A percentile compares a stretch with the other conserved stretches of the same genome.
Evolutionary conservation across 2,797 vertebrate species (phyloP).

Genomic region (Melanotaenia trifasciata): DNA sequence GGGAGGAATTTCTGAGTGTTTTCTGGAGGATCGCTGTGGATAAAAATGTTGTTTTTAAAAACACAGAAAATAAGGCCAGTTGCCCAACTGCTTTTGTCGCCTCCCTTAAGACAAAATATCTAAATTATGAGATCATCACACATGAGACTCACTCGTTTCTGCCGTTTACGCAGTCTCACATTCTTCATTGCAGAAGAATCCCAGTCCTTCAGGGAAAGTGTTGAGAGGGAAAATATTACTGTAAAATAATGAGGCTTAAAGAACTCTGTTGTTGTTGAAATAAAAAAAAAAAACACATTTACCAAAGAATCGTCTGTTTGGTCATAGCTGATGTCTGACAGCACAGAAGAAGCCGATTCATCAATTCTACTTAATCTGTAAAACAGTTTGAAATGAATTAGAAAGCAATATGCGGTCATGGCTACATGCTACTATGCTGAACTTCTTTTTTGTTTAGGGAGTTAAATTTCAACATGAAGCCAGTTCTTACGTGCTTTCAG

Average conservation of each 20-base stretch:
- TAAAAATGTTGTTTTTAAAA: constrained; percentile 31
- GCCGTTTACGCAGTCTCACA: constrained; percentile 89
- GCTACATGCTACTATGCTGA: neutral
- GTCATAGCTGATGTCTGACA: constrained; percentile 97
- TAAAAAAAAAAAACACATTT: constrained; percentile 35
- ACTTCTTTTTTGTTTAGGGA: too few species aligned
- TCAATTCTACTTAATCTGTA: constrained; percentile 89
- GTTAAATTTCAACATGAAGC: neutral
- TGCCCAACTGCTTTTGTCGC: neutral
- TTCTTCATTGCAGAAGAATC: constrained; percentile 89
- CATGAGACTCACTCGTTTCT: constrained; percentile 87
- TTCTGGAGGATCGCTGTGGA: constrained; percentile 89
- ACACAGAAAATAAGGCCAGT: constrained; percentile 2
- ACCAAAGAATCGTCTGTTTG: constrained; percentile 95
- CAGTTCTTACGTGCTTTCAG: too few species aligned
- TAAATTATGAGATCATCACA: neutral
- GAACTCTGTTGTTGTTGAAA: neutral
- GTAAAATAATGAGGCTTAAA: neutral
- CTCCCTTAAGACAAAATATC: neutral
- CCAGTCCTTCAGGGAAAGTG: constrained; percentile 84
- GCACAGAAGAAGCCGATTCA: constrained; percentile 90
- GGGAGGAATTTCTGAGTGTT: constrained; percentile 86
- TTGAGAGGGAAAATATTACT: neutral
- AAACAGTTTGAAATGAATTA: neutral
- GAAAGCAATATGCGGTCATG: neutral